Evolutionary conservation across 2,797 vertebrate species (phyloP).

Genomic region (Pseudocheirus occidentalis): DNA sequence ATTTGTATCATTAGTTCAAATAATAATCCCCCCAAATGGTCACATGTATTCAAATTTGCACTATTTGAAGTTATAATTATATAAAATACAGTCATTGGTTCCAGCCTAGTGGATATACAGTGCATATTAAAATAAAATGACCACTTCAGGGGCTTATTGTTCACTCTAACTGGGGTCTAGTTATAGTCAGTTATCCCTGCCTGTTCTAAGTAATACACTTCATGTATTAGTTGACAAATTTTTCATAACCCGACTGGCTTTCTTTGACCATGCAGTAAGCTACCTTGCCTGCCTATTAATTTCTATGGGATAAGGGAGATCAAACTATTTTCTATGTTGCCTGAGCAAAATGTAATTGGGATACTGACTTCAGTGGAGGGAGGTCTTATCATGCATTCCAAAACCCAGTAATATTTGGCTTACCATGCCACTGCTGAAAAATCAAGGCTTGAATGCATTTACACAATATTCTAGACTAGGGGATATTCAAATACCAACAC

Average conservation of each 20-base stretch:
- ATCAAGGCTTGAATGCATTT: slow-evolving; percentile 12
- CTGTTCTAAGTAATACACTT: background rate
- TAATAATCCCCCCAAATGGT: slow-evolving; percentile 36
- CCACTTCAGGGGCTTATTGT: background rate
- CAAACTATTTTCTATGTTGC: slow-evolving; percentile 4
- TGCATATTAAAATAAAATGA: background rate
- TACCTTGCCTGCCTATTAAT: background rate
- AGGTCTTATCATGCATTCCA: background rate
- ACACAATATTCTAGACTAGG: background rate
- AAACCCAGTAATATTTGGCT: slow-evolving; percentile 5
- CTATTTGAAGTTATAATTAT: background rate
- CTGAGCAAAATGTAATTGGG: slow-evolving; percentile 37
- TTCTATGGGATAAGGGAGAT: background rate
- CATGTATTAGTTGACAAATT: background rate
- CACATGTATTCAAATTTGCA: background rate
- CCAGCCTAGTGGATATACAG: background rate
- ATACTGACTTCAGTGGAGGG: slow-evolving; percentile 2
- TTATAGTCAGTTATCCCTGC: background rate
- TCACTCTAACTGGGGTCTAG: background rate
- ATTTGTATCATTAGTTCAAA: slow-evolving; percentile 6
- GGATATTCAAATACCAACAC: background rate
- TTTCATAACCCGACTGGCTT: background rate
- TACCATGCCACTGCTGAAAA: background rate
- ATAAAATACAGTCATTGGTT: background rate
- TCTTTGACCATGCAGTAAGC: background rate